Evolutionary conservation across 37 sponge, comb jelly and placozoan genomes (phyloP).

Genomic region (Beroe forskalii): DNA sequence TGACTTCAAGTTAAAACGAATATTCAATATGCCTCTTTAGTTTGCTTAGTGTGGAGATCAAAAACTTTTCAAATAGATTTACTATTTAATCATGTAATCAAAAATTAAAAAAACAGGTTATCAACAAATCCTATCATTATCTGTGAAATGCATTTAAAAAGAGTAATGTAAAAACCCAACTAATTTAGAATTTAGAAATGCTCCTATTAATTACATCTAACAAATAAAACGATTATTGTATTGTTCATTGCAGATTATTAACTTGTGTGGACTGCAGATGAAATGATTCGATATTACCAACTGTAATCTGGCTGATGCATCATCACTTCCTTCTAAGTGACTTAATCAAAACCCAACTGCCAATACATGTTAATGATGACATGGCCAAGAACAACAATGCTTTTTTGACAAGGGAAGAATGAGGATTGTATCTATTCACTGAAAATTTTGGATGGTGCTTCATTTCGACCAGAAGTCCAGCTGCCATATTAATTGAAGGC

Average conservation of each 20-base stretch:
- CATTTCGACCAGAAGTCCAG: slow-evolving; percentile 48
- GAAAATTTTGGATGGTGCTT: background rate
- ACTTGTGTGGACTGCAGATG: no score
- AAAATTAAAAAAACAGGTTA: background rate
- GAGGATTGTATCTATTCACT: slow-evolving; percentile 3
- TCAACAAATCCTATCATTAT: background rate
- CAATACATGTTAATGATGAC: background rate
- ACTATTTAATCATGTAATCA: background rate
- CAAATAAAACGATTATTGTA: no score
- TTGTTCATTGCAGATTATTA: no score
- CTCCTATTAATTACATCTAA: no score
- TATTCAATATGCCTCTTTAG: no score
- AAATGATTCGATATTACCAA: no score
- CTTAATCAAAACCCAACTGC: background rate
- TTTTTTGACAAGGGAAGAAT: background rate
- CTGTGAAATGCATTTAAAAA: background rate
- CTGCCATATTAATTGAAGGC: slow-evolving; percentile 53
- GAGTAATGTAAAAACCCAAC: background rate
- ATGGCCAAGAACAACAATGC: background rate
- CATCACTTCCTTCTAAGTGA: background rate
- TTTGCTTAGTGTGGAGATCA: no score
- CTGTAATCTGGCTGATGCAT: no score
- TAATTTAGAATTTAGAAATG: background rate
- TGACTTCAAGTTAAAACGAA: no score
- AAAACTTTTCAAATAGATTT: no score